These are phyloP conservation scores for Euzophera pinguis DNA, from an alignment of 2,888 invertebrate species.

Conservation along the genomic window DNA sequence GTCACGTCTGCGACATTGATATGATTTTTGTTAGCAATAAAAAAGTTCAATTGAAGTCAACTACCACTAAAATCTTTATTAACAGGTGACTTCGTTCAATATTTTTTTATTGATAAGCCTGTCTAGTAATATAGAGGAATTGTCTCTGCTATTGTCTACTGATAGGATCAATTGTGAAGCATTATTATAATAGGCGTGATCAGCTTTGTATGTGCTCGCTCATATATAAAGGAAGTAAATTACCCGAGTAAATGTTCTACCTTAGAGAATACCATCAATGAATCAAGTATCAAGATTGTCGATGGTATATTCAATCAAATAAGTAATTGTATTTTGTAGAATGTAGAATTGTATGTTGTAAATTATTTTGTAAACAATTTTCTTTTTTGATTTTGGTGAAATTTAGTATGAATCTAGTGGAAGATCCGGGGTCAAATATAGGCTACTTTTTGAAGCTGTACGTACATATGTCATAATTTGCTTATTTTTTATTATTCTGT, in stretches of 20 bases:
- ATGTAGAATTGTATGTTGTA: too few relatives aligned
- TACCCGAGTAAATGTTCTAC: not conserved
- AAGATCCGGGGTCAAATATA: too few relatives aligned
- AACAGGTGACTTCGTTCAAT: not conserved
- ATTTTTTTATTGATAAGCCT: not conserved
- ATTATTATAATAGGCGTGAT: not conserved
- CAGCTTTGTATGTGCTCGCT: not conserved
- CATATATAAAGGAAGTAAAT: not conserved
- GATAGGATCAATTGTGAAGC: not conserved
- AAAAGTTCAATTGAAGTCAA: constrained; percentile 2
- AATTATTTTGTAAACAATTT: too few relatives aligned
- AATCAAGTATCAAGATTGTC: not conserved
- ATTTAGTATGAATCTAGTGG: too few relatives aligned
- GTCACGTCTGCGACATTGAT: not conserved
- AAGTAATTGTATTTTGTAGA: not conserved
- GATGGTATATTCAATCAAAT: too few relatives aligned
- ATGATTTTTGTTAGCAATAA: not conserved
- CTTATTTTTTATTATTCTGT: too few relatives aligned
- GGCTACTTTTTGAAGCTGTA: too few relatives aligned
- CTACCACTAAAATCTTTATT: not conserved
- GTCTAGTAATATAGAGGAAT: not conserved
- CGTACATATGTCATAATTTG: too few relatives aligned
- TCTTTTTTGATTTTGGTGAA: too few relatives aligned
- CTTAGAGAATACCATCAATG: not conserved
- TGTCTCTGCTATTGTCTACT: not conserved